A percentile compares a stretch with the other conserved stretches of the same genome.
These are phyloP conservation scores for Palloptera scutellata DNA, from an alignment of 2,888 invertebrate genomes.

Conservation along the genomic window DNA sequence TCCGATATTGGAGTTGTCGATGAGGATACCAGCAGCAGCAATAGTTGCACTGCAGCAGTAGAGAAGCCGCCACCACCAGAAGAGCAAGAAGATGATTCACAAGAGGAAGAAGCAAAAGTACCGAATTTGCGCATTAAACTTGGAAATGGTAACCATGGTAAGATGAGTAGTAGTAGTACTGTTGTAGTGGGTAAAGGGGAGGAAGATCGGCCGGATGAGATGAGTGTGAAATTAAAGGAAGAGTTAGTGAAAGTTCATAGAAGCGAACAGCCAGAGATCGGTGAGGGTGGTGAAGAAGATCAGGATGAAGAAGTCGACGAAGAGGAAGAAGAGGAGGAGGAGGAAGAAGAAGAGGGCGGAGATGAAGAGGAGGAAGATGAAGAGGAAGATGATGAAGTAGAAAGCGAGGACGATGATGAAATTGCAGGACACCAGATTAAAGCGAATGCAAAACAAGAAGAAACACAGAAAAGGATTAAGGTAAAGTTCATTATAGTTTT, in stretches of 20 bases:
- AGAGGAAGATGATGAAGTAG: slow-evolving; percentile 47
- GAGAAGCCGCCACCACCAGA: slow-evolving; percentile 49
- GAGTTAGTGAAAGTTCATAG: neutral
- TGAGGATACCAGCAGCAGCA: slow-evolving; percentile 74
- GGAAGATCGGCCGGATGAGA: slow-evolving; percentile 43
- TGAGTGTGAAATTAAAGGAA: slow-evolving; percentile 30
- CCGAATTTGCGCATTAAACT: slow-evolving; percentile 62
- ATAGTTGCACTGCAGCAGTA: slow-evolving; percentile 50
- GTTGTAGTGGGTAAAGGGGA: slow-evolving; percentile 36
- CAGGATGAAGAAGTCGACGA: slow-evolving; percentile 24
- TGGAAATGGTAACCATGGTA: slow-evolving; percentile 36
- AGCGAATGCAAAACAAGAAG: slow-evolving; percentile 20
- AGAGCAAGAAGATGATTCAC: slow-evolving; percentile 66
- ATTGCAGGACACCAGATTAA: slow-evolving; percentile 30
- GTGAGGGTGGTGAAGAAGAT: neutral
- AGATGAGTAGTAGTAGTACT: neutral
- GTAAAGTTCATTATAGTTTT: too few relatives aligned
- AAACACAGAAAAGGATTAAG: slow-evolving; percentile 7
- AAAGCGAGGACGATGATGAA: slow-evolving; percentile 38
- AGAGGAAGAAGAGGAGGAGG: slow-evolving; percentile 39
- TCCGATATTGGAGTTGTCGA: slow-evolving; percentile 68
- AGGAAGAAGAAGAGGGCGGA: neutral
- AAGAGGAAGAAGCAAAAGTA: slow-evolving; percentile 65
- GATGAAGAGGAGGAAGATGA: slow-evolving; percentile 44
- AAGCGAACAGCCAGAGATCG: neutral